Evolutionary conservation across 2,888 invertebrate genomes (phyloP).

Genomic region (Oxytorus armatus): DNA sequence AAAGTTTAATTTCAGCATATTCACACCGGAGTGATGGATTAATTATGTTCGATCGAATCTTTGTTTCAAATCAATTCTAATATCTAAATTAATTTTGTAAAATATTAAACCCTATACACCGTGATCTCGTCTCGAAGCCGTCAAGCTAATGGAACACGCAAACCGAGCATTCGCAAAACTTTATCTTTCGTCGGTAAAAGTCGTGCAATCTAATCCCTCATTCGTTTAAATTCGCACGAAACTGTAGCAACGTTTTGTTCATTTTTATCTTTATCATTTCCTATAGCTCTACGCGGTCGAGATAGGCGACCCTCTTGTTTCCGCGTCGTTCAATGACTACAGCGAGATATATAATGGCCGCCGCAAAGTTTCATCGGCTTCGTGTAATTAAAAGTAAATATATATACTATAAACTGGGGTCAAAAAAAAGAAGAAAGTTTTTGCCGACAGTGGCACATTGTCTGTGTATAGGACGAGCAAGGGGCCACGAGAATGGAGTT

Average conservation of each 20-base stretch:
- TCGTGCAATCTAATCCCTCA: not conserved
- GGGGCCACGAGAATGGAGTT: slow-evolving; percentile 32
- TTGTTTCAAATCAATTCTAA: too few species aligned
- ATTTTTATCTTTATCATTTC: slow-evolving; percentile 21
- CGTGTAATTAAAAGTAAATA: slow-evolving; percentile 70
- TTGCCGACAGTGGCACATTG: slow-evolving; percentile 54
- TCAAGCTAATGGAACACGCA: not conserved
- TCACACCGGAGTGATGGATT: too few species aligned
- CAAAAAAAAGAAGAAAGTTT: slow-evolving; percentile 45
- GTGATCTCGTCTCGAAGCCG: not conserved
- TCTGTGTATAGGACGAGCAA: slow-evolving; percentile 17
- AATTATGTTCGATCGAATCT: too few species aligned
- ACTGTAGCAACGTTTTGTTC: slow-evolving; percentile 5
- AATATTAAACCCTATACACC: not conserved
- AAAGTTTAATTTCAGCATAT: too few species aligned
- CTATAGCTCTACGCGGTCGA: not conserved
- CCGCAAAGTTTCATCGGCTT: slow-evolving; percentile 64
- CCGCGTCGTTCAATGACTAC: slow-evolving; percentile 19
- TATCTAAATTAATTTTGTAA: too few species aligned
- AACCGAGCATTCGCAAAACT: not conserved
- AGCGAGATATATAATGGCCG: slow-evolving; percentile 43
- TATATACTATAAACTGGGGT: slow-evolving; percentile 53
- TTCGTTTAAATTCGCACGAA: slow-evolving; percentile 10
- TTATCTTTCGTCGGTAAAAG: not conserved
- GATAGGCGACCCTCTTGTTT: not conserved